Conservation (phyloP, 2,113 vertebrate genomes). For the Lathamus discolor region DNA sequence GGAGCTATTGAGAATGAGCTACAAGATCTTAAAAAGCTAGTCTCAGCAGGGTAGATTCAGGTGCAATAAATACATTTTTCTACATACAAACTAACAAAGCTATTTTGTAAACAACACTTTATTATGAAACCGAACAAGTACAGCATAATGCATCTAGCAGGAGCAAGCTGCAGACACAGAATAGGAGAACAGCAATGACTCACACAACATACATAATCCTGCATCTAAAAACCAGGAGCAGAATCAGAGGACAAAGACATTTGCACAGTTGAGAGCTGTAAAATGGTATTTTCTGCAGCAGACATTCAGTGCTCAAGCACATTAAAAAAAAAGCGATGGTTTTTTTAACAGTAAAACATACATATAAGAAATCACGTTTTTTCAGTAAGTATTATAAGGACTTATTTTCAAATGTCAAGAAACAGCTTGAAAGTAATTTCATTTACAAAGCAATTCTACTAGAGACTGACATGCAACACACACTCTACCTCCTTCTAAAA, state of each 20-base stretch:
- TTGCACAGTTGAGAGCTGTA: background rate
- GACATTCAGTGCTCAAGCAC: background rate
- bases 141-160: conserved; percentile 17
- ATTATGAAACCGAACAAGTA: conserved; percentile 22
- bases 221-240: conserved; percentile 22
- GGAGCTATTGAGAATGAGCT: background rate
- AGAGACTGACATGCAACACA: background rate
- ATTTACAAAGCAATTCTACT: background rate
- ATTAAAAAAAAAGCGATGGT: background rate
- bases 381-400: background rate
- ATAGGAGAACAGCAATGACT: conserved; percentile 32
- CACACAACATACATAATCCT: conserved; percentile 39
- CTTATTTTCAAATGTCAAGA: background rate
- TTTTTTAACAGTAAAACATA: background rate
- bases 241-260: conserved; percentile 7
- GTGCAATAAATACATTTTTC: background rate
- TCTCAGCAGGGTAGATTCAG: background rate
- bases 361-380: background rate
- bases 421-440: background rate
- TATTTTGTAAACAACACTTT: conserved; percentile 13
- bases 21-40: background rate
- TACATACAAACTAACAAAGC: background rate
- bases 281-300: background rate
- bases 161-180: conserved; percentile 33
- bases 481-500: background rate